Base-by-base conservation (phyloP, 2,113 vertebrate genomes). In the Numida meleagris region DNA sequence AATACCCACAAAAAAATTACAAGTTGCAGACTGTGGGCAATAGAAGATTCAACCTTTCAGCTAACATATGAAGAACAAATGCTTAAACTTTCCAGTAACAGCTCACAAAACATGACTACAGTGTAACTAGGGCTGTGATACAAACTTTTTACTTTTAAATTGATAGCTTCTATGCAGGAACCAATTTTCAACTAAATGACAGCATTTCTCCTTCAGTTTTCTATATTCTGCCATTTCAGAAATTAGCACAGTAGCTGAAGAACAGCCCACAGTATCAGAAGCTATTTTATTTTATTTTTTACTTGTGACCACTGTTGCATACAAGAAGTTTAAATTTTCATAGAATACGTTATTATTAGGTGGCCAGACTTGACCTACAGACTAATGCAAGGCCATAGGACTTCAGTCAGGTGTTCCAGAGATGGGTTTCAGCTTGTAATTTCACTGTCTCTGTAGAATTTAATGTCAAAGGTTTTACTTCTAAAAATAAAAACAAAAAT, bases 401-500 rank as follows among this genome's bases (percentile, higher is more conserved):
- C 15, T 86, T 88, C 46, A 74, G 38, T 18, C 65, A 51, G 5
- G 58, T 70, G 62, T 18, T 83, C 38, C 40, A 62, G 31, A 78
- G 83, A 93, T 86, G 50, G 68, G n/a, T 86, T 86, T 75, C 82
- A 36, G 61, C 82, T 91, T 62, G 72, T 83, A 88, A 94, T 82
- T 93, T 90, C 65, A 78, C 33, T 40, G 4, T 65, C 71, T 74
- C 67, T 61, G 15, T 95, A 57, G n/a, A 88, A 89, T 80, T 79
- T 91, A 57, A 70, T 46, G 76, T 91, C 75, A 90, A 86, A 96
- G 34, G 40, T 34, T 82, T 93, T 71, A 53, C 48, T 83, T 94
- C 82, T 88, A 90, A 91, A 96, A 90, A 90, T 92, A 90, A 94
- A 92, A 20, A n/a, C 8, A 43, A 86, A 92, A 95, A 71, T 80